phyloP scores from a whole-genome alignment of 2,888 invertebrate genomes.

The Drosophila emarginata region DNA sequence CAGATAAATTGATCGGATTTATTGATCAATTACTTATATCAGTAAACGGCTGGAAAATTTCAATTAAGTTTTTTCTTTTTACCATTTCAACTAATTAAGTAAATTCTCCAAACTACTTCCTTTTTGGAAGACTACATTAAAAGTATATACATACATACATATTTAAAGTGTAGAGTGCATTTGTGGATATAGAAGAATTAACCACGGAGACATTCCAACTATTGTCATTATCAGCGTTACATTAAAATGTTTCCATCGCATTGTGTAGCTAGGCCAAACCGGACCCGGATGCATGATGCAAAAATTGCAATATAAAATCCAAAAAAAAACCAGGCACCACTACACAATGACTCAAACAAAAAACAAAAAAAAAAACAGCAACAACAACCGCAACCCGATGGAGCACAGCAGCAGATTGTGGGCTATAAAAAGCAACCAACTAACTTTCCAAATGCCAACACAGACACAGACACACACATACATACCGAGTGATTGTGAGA shows the following conservation, averaged over 20 bases:
- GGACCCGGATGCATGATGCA: constrained; percentile 59
- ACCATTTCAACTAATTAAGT: background rate
- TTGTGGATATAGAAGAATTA: background rate
- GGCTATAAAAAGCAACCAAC: constrained; percentile 58
- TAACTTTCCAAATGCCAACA: constrained; percentile 66
- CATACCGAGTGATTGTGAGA: constrained; percentile 8
- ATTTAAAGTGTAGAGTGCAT: background rate
- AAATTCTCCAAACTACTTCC: too few relatives aligned
- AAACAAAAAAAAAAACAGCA: background rate
- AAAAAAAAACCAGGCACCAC: constrained; percentile 49
- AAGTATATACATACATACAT: too few relatives aligned
- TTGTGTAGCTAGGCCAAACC: constrained; percentile 1
- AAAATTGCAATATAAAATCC: constrained; percentile 58
- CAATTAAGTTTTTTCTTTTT: background rate
- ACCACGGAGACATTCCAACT: background rate
- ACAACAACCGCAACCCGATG: background rate
- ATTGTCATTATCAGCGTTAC: constrained; percentile 24
- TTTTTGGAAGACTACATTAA: too few relatives aligned
- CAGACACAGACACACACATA: background rate
- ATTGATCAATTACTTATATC: background rate
- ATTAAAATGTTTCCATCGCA: constrained; percentile 10
- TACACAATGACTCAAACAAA: constrained; percentile 54
- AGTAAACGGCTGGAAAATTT: background rate
- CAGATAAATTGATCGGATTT: background rate
- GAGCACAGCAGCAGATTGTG: constrained; percentile 43